Evolutionary conservation across 2,797 vertebrate species (phyloP).

Genomic region (Sebastes hopkinsi): DNA sequence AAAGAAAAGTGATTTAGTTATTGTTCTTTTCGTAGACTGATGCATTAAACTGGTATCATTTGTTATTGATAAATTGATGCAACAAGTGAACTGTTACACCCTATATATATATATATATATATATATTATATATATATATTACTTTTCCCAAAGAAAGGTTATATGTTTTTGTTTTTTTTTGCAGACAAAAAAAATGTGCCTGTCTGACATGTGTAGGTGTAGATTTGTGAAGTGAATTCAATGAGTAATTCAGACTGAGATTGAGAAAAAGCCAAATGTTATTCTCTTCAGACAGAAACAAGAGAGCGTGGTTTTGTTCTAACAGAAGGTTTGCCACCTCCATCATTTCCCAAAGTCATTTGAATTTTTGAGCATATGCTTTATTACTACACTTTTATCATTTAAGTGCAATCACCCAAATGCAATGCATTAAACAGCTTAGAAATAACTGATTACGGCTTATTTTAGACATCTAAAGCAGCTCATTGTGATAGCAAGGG

Average conservation of each 20-base stretch:
- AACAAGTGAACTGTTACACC: slow-evolving; percentile 28
- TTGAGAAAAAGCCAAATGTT: not conserved
- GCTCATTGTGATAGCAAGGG: not conserved
- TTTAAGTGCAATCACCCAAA: not conserved
- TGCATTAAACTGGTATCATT: not conserved
- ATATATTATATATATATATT: no score
- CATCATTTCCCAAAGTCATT: not conserved
- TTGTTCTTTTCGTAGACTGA: not conserved
- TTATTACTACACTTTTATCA: not conserved
- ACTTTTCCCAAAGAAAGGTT: not conserved
- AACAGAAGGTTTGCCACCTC: not conserved
- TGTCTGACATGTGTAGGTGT: not conserved
- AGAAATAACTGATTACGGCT: not conserved
- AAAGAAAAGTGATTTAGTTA: not conserved
- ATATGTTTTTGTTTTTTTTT: not conserved
- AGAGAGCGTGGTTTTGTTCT: not conserved
- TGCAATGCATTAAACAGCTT: not conserved
- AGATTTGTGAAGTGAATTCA: slow-evolving; percentile 1
- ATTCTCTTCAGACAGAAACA: not conserved
- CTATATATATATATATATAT: no score
- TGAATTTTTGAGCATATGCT: not conserved
- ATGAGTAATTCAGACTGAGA: not conserved
- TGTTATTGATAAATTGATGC: not conserved
- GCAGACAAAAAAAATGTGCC: not conserved
- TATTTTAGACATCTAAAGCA: not conserved